Base-by-base conservation (phyloP, 2,797 vertebrate species). In the Silurus aristotelis region DNA sequence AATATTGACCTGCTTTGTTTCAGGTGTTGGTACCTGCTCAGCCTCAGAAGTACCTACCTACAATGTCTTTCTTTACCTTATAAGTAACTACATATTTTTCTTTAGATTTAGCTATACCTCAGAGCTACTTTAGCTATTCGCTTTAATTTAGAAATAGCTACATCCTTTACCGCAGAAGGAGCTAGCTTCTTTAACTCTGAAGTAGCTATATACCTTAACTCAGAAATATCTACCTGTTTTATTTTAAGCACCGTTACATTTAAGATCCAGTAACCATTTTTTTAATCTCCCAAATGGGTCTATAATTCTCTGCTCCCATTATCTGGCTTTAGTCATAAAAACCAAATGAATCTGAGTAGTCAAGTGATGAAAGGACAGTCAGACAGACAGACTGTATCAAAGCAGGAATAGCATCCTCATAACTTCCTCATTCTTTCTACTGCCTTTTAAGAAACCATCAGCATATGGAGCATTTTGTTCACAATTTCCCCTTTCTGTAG, bases 331-430 rank as follows among this genome's bases (percentile, higher is more conserved):
- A 27, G 48, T 76, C 83, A 70, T 79, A 64, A 66, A 80, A 76
- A 84, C 56, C 48, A 52, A 70, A 67, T 25, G 9, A 83, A 86
- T 75, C 66, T 72, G 77, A 78, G 46, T 38, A 46, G 71, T 77
- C 15, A 55, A 46, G 71, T 81, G 83, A 87, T 84, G 84, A 71
- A 85, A 82, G 63, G 72, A 83, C 77, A 82, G 81, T 46, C 73
- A 67, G 81, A 72, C 80, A 83, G 77, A 58, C 79, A 78, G 82
- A 71, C 60, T 72, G 75, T 83, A 85, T 87, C 84, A 80, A 83
- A 83, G 83, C 25, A 79, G 82, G 85, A 66, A 82, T 88, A 58
- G 67, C n/a, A 63, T 7, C 2, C 68, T 77, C 19, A 20, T 31
- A 25, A 48, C 60, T n/a, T 60, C 48, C 72, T 38, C 52, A 76